phyloP scores from a whole-genome alignment of 2,113 vertebrate species.

The Megaleporinus macrocephalus region DNA sequence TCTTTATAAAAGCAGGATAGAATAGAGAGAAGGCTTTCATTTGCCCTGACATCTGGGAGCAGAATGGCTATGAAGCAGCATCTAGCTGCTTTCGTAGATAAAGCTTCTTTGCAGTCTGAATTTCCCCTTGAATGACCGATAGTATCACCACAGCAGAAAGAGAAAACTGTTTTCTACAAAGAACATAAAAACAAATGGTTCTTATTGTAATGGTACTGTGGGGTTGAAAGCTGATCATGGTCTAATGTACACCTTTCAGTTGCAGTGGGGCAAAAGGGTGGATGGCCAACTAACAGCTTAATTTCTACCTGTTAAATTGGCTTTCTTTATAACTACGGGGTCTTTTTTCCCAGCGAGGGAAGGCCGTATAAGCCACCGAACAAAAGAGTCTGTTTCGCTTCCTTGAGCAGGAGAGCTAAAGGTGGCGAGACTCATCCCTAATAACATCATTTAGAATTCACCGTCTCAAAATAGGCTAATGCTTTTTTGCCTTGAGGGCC shows the following conservation, averaged over 20 bases:
- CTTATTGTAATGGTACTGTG: conserved; percentile 25
- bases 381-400: conserved; percentile 5
- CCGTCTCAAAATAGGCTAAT: conserved; percentile 80
- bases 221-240: conserved; percentile 4
- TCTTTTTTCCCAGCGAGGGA: conserved; percentile 23
- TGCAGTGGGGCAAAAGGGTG: neutral
- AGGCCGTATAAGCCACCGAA: conserved; percentile 24
- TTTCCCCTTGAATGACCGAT: neutral
- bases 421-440: conserved; percentile 70
- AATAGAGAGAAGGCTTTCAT: neutral
- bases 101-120: neutral
- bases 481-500: conserved; percentile 78
- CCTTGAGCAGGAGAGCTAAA: conserved; percentile 49
- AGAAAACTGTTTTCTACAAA: conserved; percentile 5
- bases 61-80: neutral
- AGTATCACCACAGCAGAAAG: neutral
- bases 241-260: conserved; percentile 31
- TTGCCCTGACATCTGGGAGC: neutral
- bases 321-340: conserved; percentile 22
- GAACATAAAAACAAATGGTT: conserved; percentile 34
- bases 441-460: conserved; percentile 80
- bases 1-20: neutral
- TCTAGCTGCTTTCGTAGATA: neutral
- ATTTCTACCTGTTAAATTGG: conserved; percentile 39
- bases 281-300: conserved; percentile 4